Conservation (phyloP, 2,888 invertebrate genomes). For the Gnatocerus cornutus region DNA sequence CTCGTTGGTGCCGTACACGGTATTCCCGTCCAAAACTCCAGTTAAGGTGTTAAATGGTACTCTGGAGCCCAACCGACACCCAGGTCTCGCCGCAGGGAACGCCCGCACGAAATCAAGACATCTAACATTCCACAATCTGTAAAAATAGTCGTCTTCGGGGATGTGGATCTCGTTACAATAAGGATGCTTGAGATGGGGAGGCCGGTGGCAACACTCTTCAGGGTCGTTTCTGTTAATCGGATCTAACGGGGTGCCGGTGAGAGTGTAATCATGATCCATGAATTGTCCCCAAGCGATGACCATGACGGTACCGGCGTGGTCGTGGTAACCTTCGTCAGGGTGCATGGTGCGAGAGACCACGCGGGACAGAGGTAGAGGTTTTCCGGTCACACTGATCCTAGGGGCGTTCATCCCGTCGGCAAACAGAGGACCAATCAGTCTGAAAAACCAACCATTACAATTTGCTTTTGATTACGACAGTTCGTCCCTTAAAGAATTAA, state of each 20-base stretch:
- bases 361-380: slow-evolving; percentile 85
- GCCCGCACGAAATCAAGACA: slow-evolving; percentile 94
- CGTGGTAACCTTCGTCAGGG: slow-evolving; percentile 93
- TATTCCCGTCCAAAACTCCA: slow-evolving; percentile 90
- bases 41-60: slow-evolving; percentile 90
- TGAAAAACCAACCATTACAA: slow-evolving; percentile 62
- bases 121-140: slow-evolving; percentile 85
- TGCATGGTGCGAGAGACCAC: slow-evolving; percentile 93
- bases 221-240: slow-evolving; percentile 91
- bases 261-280: slow-evolving; percentile 94
- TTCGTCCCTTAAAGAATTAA: too few relatives aligned
- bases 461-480: too few relatives aligned
- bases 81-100: slow-evolving; percentile 89
- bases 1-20: slow-evolving; percentile 91
- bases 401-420: slow-evolving; percentile 90
- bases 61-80: slow-evolving; percentile 89
- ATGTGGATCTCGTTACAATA: slow-evolving; percentile 93
- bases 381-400: slow-evolving; percentile 85
- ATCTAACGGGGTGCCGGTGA: slow-evolving; percentile 91
- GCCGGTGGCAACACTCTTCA: slow-evolving; percentile 90
- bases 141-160: slow-evolving; percentile 94
- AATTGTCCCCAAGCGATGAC: slow-evolving; percentile 96
- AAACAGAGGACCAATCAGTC: slow-evolving; percentile 85
- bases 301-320: slow-evolving; percentile 95
- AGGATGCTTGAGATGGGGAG: slow-evolving; percentile 88